phyloP scores from a whole-genome alignment of 2,113 vertebrate genomes.

The Zeus faber region DNA sequence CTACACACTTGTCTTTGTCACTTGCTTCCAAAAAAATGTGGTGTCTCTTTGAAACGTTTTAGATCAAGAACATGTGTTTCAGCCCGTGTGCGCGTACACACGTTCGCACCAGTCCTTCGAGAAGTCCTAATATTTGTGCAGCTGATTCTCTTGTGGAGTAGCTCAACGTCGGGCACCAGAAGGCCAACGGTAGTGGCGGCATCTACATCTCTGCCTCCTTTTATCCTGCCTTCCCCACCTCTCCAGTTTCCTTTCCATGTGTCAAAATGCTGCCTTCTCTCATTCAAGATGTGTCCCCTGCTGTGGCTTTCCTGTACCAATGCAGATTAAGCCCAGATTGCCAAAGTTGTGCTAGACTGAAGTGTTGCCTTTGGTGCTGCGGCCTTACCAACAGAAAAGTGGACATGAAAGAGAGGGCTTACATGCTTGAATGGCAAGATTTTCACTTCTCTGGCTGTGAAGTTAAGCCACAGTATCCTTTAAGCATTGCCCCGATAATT shows the following conservation, averaged over 20 bases:
- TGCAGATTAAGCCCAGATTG: slow-evolving; percentile 7
- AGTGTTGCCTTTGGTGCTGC: too few relatives aligned
- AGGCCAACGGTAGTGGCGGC: slow-evolving; percentile 33
- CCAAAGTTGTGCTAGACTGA: too few relatives aligned
- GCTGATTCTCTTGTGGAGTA: slow-evolving; percentile 55
- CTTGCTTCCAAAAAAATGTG: neutral
- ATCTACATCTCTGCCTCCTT: slow-evolving; percentile 2
- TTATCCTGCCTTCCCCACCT: slow-evolving; percentile 16
- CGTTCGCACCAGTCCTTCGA: neutral
- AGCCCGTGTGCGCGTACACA: neutral
- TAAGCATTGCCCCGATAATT: too few relatives aligned
- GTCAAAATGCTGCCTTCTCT: slow-evolving; percentile 26
- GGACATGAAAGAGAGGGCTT: too few relatives aligned
- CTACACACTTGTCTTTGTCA: slow-evolving; percentile 7
- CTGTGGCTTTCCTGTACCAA: slow-evolving; percentile 8
- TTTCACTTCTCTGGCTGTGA: too few relatives aligned
- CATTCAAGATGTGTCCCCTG: slow-evolving; percentile 4
- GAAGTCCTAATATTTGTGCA: slow-evolving; percentile 48
- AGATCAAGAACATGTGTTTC: neutral
- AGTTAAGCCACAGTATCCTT: too few relatives aligned
- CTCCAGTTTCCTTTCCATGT: slow-evolving; percentile 39
- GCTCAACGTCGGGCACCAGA: slow-evolving; percentile 36
- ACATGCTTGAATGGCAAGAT: too few relatives aligned
- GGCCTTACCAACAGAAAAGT: too few relatives aligned
- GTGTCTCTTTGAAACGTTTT: slow-evolving; percentile 16